These are phyloP conservation scores for Alcedo quadribrachys DNA, from an alignment of 2,797 vertebrate genomes.

Conservation along the genomic window DNA sequence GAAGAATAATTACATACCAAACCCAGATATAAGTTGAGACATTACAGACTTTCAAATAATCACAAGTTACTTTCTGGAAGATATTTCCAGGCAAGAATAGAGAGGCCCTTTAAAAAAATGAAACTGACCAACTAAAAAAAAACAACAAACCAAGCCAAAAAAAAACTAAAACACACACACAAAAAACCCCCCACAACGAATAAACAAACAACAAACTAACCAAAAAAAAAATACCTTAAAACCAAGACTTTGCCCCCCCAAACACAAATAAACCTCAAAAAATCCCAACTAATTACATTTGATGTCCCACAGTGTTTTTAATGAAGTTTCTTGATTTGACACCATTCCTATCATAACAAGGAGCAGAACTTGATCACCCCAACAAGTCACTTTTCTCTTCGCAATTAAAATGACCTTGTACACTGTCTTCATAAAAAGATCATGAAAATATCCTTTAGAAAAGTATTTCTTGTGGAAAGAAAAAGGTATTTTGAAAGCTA, in stretches of 20 bases:
- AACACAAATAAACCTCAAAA: not conserved
- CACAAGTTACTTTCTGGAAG: not conserved
- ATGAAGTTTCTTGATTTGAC: not conserved
- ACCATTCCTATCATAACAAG: not conserved
- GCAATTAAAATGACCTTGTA: not conserved
- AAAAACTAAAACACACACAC: too few species aligned
- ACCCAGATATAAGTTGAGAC: not conserved
- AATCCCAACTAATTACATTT: not conserved
- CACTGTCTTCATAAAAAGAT: not conserved
- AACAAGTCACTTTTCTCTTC: not conserved
- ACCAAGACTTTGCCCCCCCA: too few species aligned
- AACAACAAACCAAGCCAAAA: too few species aligned
- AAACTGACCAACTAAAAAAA: too few species aligned
- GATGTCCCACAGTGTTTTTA: not conserved
- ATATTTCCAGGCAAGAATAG: not conserved
- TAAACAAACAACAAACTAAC: too few species aligned
- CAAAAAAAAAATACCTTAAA: not conserved
- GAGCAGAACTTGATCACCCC: not conserved
- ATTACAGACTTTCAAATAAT: not conserved
- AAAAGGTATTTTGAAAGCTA: not conserved
- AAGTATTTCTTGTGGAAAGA: not conserved
- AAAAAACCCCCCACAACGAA: too few species aligned
- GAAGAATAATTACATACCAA: not conserved
- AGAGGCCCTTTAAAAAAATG: not conserved
- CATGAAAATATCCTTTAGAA: not conserved